These are phyloP conservation scores for Drosophila macrothrix DNA, from an alignment of 2,888 invertebrate species.

Conservation along the genomic window DNA sequence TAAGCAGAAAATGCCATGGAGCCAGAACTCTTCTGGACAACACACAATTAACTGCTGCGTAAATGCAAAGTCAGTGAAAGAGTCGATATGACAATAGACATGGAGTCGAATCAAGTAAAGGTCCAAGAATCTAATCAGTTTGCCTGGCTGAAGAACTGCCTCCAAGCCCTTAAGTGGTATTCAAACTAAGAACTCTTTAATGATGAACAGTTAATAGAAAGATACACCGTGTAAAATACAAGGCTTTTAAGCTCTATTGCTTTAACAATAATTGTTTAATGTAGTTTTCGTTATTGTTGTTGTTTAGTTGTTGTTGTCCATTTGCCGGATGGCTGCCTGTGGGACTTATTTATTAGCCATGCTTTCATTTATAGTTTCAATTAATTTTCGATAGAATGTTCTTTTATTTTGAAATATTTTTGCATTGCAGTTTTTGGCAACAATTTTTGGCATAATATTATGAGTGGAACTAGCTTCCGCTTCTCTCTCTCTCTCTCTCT, in stretches of 20 bases:
- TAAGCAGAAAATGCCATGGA: background rate
- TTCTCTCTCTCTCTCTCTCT: background rate
- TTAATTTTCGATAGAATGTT: conserved; percentile 27
- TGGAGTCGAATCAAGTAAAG: background rate
- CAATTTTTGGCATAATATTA: conserved; percentile 18
- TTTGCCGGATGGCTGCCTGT: conserved; percentile 16
- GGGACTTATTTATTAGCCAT: conserved; percentile 38
- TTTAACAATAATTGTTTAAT: conserved; percentile 1
- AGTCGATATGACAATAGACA: background rate
- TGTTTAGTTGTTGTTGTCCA: background rate
- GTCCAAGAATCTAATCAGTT: background rate
- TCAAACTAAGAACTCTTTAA: background rate
- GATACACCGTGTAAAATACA: background rate
- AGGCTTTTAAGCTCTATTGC: background rate
- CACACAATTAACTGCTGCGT: background rate
- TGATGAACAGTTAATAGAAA: background rate
- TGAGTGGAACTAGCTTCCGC: background rate
- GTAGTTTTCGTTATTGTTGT: background rate
- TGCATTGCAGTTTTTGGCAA: conserved; percentile 19
- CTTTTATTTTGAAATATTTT: conserved; percentile 4
- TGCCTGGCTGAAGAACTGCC: background rate
- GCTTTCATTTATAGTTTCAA: conserved; percentile 51
- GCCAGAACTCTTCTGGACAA: background rate
- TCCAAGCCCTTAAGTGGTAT: background rate
- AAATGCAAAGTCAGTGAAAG: background rate